Base-by-base conservation (phyloP, 2,888 invertebrate species). In the Chaitophorus viminalis region DNA sequence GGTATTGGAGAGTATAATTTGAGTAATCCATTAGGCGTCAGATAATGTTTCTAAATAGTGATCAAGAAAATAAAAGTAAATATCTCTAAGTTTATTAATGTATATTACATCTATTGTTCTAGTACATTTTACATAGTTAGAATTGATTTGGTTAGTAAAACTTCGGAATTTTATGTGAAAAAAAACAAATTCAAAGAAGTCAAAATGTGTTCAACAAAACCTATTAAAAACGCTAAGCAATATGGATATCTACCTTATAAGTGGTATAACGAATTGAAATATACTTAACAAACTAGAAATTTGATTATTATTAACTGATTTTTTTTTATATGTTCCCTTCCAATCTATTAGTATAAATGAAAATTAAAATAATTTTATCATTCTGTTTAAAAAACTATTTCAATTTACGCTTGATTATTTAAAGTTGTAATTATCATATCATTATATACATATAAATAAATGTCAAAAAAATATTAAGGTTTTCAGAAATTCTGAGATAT, bases 1-100 rank as follows among this genome's bases (percentile, higher is more conserved):
- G 79, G 99, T 88, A 99, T 99, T n/a, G n/a, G n/a, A n/a, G 79
- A 87, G 60, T 74, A 39, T 81, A 39, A 25, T n/a, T n/a, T n/a
- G n/a, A n/a, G n/a, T n/a, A n/a, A n/a, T n/a, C n/a, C n/a, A 86
- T 1, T 18, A 11, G 60, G 4, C 8, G 14, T 33, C 70, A 36
- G 52, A 25, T 31, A 87, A 74, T 74, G 29, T 54, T 31, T 54
- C 29, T 21, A 79, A 39, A 4, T 25, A 39, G 0, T n/a, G 39
- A 46, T 70, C 70, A 54, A 86, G 11, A 39, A 86, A n/a, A n/a
- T 52, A 81, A 5, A 87, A 36, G 87, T 87, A 86, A 36, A 82
- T 6, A 8, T 3, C 25, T 6, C 14, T 4, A 33, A 76, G 14
- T 46, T 1, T 46, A 46, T 46, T 46, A 14, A 14, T 29, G 36